phyloP scores from a whole-genome alignment of 1,140 invertebrate genomes.

The Leptinotarsa defecta region DNA sequence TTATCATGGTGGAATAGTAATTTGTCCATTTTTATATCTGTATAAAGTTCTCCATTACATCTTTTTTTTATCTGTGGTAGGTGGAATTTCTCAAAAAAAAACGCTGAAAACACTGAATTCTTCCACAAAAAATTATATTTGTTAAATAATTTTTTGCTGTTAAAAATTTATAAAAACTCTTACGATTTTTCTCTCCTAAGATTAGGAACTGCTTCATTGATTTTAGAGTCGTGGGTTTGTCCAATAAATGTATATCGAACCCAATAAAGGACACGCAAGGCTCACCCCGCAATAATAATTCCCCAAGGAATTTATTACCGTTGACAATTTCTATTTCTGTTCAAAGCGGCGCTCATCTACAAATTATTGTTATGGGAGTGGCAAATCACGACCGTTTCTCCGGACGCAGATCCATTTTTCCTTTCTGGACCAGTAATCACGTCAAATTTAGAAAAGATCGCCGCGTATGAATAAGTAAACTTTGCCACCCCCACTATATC shows the following conservation, averaged over 20 bases:
- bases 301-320: slow-evolving; percentile 13
- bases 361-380: slow-evolving; percentile 18
- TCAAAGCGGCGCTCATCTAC: slow-evolving; percentile 1
- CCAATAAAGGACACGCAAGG: neutral
- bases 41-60: too few relatives aligned
- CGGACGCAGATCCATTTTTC: slow-evolving; percentile 11
- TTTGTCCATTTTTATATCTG: too few relatives aligned
- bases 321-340: slow-evolving; percentile 9
- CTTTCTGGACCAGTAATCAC: slow-evolving; percentile 25
- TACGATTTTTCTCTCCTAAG: too few relatives aligned
- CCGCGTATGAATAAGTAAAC: slow-evolving; percentile 43
- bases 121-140: too few relatives aligned
- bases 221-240: neutral
- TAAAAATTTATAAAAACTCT: too few relatives aligned
- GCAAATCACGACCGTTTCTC: neutral
- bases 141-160: too few relatives aligned
- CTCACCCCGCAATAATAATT: neutral
- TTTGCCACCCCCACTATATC: slow-evolving; percentile 35
- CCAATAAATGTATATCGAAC: neutral
- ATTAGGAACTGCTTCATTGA: neutral
- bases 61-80: too few relatives aligned
- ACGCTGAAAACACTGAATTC: too few relatives aligned
- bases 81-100: too few relatives aligned
- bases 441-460: slow-evolving; percentile 26
- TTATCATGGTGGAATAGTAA: too few relatives aligned